Evolutionary conservation across 1,140 invertebrate genomes (phyloP).

Genomic region (roundworm (Caenorhabditis elegans)): DNA sequence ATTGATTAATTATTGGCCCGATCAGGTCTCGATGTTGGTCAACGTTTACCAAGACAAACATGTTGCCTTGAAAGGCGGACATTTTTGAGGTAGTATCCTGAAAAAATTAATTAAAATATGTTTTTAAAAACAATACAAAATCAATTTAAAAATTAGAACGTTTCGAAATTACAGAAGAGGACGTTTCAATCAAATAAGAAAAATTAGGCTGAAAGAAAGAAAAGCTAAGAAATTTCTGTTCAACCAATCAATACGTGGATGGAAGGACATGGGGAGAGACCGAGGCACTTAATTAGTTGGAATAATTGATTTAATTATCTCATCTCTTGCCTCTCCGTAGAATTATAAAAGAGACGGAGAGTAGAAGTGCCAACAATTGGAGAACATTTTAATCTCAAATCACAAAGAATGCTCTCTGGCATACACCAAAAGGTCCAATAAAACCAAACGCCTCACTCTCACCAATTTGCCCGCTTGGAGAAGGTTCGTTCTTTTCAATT

Average conservation of each 20-base stretch:
- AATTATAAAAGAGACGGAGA: neutral
- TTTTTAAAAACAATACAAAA: too few species aligned
- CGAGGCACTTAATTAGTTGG: neutral
- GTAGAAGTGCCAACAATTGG: too few species aligned
- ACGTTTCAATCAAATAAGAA: too few species aligned
- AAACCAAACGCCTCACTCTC: neutral
- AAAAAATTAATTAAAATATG: too few species aligned
- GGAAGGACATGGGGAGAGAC: too few species aligned
- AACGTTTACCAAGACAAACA: neutral
- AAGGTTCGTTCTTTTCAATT: neutral
- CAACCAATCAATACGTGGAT: too few species aligned
- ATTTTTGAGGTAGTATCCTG: neutral
- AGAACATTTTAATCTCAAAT: neutral
- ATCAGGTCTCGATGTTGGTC: neutral
- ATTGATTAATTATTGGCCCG: neutral
- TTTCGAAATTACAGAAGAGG: too few species aligned
- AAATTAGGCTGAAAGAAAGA: too few species aligned
- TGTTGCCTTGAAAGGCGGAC: neutral
- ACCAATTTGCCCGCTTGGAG: constrained; percentile 23
- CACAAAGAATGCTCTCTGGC: neutral
- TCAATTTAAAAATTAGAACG: too few species aligned
- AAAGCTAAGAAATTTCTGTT: too few species aligned
- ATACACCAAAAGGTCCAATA: neutral
- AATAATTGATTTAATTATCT: constrained; percentile 12
- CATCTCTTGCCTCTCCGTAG: neutral